Percentiles rank a stretch among this genome's conserved stretches.
Conservation (phyloP, 2,888 invertebrate species). For the Onthophagus sagittarius region DNA sequence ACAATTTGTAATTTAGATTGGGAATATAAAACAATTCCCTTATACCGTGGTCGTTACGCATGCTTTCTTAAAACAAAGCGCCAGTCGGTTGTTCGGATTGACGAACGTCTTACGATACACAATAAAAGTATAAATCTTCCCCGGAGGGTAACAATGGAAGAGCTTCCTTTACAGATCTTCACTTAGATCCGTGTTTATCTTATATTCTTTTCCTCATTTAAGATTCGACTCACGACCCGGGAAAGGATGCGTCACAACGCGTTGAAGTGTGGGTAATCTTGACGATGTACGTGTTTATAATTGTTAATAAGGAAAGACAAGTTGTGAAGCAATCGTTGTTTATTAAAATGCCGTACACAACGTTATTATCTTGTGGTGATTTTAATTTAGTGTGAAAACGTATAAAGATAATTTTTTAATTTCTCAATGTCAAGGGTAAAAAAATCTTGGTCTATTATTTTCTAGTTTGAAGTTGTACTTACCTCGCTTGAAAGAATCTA, state of each 20-base stretch:
- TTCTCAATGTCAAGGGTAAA: not conserved
- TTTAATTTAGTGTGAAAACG: not conserved
- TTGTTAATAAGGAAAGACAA: not conserved
- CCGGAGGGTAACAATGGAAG: not conserved
- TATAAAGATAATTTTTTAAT: not conserved
- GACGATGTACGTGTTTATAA: not conserved
- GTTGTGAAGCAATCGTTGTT: not conserved
- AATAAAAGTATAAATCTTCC: not conserved
- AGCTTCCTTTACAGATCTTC: not conserved
- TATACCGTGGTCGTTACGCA: not conserved
- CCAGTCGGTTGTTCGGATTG: not conserved
- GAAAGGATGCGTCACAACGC: not conserved
- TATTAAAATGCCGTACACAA: not conserved
- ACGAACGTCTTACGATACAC: not conserved
- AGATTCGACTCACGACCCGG: not conserved
- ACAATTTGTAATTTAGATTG: not conserved
- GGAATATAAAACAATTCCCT: not conserved
- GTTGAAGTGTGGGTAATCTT: not conserved
- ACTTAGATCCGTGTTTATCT: not conserved
- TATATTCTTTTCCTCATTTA: not conserved
- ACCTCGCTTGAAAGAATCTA: conserved; percentile 3
- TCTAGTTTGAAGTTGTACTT: not conserved
- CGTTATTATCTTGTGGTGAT: not conserved
- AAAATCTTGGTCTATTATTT: not conserved
- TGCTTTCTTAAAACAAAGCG: not conserved